phyloP scores from a whole-genome alignment of 2,113 vertebrate species.

The Lophura nycthemera region DNA sequence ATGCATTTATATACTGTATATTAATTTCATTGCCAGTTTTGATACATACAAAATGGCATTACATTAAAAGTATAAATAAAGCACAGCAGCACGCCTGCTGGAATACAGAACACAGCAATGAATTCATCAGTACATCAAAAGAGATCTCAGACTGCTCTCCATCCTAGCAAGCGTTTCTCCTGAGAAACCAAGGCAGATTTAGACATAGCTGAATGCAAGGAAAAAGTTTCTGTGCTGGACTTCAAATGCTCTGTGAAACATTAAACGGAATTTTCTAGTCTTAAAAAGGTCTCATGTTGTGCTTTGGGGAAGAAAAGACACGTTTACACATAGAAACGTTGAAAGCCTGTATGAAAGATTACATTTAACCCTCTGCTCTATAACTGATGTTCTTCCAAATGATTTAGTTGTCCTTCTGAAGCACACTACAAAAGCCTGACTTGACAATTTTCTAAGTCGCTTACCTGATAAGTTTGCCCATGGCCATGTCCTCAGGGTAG shows the following conservation, averaged over 20 bases:
- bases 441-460: neutral
- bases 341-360: neutral
- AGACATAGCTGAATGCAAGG: neutral
- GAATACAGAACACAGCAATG: neutral
- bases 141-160: neutral
- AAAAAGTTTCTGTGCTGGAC: constrained; percentile 1
- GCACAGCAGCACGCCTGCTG: neutral
- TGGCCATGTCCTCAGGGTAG: neutral
- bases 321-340: neutral
- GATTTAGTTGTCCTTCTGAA: neutral
- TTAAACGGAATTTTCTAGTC: neutral
- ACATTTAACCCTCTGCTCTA: neutral
- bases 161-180: constrained; percentile 3
- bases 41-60: constrained; percentile 22
- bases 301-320: neutral
- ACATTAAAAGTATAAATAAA: constrained; percentile 55
- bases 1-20: constrained; percentile 34
- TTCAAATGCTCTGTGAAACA: neutral
- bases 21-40: constrained; percentile 46
- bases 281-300: neutral
- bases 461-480: neutral
- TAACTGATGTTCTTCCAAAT: neutral
- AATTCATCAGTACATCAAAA: constrained; percentile 27
- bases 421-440: neutral
- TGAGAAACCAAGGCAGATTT: neutral